Base-by-base conservation (phyloP, 2,888 invertebrate genomes). In the Orchesellides sinensis region DNA sequence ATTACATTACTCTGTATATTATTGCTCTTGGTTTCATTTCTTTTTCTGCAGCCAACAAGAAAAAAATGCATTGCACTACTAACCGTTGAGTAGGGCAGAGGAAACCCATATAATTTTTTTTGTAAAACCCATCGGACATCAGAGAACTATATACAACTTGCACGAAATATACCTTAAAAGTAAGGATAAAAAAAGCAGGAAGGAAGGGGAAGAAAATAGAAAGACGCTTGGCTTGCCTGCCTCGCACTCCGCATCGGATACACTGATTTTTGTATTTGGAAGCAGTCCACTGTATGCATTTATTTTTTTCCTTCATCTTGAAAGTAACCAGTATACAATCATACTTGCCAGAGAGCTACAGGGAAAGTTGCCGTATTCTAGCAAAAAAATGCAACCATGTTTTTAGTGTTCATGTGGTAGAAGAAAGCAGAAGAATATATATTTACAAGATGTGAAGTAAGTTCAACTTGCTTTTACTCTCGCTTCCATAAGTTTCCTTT, bases 81-180 rank as follows among this genome's bases (percentile, higher is more conserved):
- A 68, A 40, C 17, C 14, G 25, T 12, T 19, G 29, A 52, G 45
- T 12, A 21, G 21, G 29, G 49, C 54, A 45, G 35, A 69, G 69
- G 61, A 78, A 78, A 52, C 61, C 78, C 61, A 61, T 78, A 78
- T 78, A 78, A 78, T 78, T 68, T n/a, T n/a, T n/a, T n/a, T 69
- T 45, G 49, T 61, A 45, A 61, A 69, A 78, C 49, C 56, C 61
- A 77, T 77, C 29, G 45, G 23, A 77, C 54, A 59, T n/a, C n/a
- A n/a, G n/a, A n/a, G n/a, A n/a, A n/a, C n/a, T n/a, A n/a, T n/a
- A n/a, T n/a, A n/a, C n/a, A n/a, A n/a, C n/a, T n/a, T n/a, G n/a
- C n/a, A n/a, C n/a, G n/a, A n/a, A n/a, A n/a, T n/a, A n/a, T n/a
- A n/a, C n/a, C n/a, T n/a, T n/a, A n/a, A n/a, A n/a, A 47, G 6